Evolutionary conservation across 2,113 vertebrate species (phyloP), one percentile per base, ranked within the genome.

Genomic region (Ceuthmochares aereus): DNA sequence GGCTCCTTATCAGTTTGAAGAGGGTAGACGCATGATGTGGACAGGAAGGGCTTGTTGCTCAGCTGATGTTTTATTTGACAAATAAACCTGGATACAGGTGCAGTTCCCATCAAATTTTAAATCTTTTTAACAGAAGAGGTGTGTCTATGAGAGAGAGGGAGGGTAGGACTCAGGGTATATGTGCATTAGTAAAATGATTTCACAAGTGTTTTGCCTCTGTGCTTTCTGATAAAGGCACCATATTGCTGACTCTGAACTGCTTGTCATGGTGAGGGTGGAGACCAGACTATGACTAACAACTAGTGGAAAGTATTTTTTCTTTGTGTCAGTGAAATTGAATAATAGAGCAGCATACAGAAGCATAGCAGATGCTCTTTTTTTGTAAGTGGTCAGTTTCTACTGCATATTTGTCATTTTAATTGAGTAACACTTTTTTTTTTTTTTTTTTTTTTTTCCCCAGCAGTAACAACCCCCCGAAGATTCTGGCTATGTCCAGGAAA

Each of bases 341-440:
- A 95, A 92, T 80, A 68, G 52, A 92, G 52, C 49, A 59, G 58
- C 63, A 67, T 58, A 63, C 37, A 92, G 82, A 90, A 81, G 43
- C 59, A 55, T 49, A 90, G 68, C 76, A 84, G 76, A 86, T 84
- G 76, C 68, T 92, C 6, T 34, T 92, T 89, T 96, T 89, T 96
- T 89, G 47, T 89, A 91, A 84, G 69, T 55, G 76, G 69, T 89
- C 92, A 79, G 32, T 84, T 95, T 92, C 80, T 95, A 86, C 92
- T 91, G 37, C 1, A 9, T 83, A 84, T 95, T 87, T 97, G 84
- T 95, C 92, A 96, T 89, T 95, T 89, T 94, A 95, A 95, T 95
- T 91, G 77, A 87, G 73, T 79, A 95, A 75, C 22, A 0, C 34
- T 51, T 83, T 85, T 75, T 55, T 73, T 72, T 74, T 30, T n/a